Evolutionary conservation across 1,140 invertebrate species (phyloP).

Genomic region (Whitmania pigra): DNA sequence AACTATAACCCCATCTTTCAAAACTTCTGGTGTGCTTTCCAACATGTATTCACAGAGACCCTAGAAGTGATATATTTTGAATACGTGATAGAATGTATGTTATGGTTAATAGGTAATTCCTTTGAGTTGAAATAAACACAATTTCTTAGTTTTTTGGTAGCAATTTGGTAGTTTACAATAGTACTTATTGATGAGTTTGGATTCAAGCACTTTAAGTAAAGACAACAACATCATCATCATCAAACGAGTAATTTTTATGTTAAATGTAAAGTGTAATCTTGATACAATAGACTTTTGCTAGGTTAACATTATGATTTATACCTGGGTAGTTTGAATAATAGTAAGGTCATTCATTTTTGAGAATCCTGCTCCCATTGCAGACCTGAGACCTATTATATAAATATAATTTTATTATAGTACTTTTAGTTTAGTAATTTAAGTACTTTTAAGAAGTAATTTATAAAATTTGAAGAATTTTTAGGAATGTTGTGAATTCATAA

Average conservation of each 20-base stretch:
- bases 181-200: too few relatives aligned
- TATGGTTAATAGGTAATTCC: too few relatives aligned
- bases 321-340: constrained; percentile 84
- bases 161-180: background rate
- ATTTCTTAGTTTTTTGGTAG: too few relatives aligned
- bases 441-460: too few relatives aligned
- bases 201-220: too few relatives aligned
- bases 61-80: constrained; percentile 27
- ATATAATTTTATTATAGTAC: too few relatives aligned
- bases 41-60: constrained; percentile 70
- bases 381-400: constrained; percentile 57
- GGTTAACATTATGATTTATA: constrained; percentile 5
- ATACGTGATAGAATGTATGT: too few relatives aligned
- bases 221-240: too few relatives aligned
- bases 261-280: background rate
- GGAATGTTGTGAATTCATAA: constrained; percentile 1
- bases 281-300: too few relatives aligned
- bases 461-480: too few relatives aligned
- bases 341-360: constrained; percentile 92
- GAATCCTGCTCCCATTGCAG: constrained; percentile 80
- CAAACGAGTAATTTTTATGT: background rate
- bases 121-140: background rate
- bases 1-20: constrained; percentile 58
- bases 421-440: too few relatives aligned
- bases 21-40: constrained; percentile 43